Evolutionary conservation across 2,113 vertebrate genomes (phyloP).

Genomic region (Vimba vimba): DNA sequence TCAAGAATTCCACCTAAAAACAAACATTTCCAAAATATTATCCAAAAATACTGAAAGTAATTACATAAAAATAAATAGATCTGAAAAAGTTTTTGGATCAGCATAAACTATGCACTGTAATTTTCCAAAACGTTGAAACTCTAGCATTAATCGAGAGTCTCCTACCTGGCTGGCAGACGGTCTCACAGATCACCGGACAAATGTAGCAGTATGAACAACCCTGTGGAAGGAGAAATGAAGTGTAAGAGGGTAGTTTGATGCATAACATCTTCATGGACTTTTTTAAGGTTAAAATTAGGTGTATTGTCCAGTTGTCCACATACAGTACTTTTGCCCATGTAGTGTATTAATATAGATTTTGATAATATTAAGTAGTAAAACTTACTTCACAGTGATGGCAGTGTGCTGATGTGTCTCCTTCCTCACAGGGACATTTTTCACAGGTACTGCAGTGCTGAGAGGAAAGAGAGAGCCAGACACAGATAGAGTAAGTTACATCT

Average conservation of each 20-base stretch:
- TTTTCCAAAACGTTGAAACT: not conserved
- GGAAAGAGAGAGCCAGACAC: not conserved
- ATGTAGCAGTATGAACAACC: slow-evolving; percentile 83
- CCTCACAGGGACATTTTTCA: slow-evolving; percentile 82
- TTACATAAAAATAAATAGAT: not conserved
- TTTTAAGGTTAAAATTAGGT: not conserved
- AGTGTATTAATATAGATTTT: not conserved
- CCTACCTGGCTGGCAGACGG: slow-evolving; percentile 83
- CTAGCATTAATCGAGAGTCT: no score
- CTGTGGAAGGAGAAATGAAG: slow-evolving; percentile 59
- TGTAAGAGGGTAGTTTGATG: not conserved
- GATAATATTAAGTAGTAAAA: not conserved
- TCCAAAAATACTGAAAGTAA: not conserved
- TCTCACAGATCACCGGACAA: slow-evolving; percentile 85
- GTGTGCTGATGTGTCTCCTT: slow-evolving; percentile 78
- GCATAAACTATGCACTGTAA: not conserved
- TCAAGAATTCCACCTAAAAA: slow-evolving; percentile 79
- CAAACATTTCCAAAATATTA: not conserved
- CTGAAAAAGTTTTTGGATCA: not conserved
- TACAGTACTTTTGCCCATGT: not conserved
- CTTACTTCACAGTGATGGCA: slow-evolving; percentile 82
- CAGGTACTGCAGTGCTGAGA: slow-evolving; percentile 80
- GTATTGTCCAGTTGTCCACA: not conserved
- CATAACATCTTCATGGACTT: not conserved
- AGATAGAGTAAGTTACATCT: not conserved